These are phyloP conservation scores for Iphiclides podalirius DNA, from an alignment of 2,888 invertebrate species.

Conservation along the genomic window DNA sequence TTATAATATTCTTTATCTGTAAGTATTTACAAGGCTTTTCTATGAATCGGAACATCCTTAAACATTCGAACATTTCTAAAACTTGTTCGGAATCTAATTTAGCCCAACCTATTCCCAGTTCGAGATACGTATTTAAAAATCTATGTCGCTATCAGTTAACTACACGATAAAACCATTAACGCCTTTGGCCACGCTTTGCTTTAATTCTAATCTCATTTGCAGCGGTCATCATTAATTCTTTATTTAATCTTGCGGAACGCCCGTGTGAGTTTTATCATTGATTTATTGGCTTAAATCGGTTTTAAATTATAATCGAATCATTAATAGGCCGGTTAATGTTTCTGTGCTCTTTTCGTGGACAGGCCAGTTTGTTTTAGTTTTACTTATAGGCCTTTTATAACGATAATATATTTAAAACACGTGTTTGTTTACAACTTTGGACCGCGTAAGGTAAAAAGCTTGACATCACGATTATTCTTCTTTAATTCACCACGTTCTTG, in stretches of 20 bases:
- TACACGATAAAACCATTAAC: constrained; percentile 1
- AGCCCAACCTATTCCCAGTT: not conserved
- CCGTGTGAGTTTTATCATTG: constrained; percentile 9
- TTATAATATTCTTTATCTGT: too few relatives aligned
- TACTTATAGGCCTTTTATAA: not conserved
- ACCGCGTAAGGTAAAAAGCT: too few relatives aligned
- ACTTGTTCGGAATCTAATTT: not conserved
- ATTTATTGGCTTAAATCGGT: constrained; percentile 7
- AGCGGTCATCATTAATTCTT: constrained; percentile 1
- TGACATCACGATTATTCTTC: too few relatives aligned
- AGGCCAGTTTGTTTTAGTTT: not conserved
- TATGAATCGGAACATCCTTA: too few relatives aligned
- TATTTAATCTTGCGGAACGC: not conserved
- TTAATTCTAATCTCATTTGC: not conserved
- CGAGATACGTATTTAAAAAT: not conserved
- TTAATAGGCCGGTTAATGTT: constrained; percentile 2
- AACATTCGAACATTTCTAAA: not conserved
- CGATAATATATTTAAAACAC: not conserved
- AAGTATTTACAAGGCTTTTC: too few relatives aligned
- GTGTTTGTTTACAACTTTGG: too few relatives aligned
- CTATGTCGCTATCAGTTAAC: not conserved
- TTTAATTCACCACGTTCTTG: too few relatives aligned
- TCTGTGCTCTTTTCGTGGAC: not conserved
- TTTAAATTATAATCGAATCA: constrained; percentile 19
- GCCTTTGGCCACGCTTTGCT: not conserved